Conservation (phyloP, 2,888 invertebrate species). For the Hybos culiciformis region DNA sequence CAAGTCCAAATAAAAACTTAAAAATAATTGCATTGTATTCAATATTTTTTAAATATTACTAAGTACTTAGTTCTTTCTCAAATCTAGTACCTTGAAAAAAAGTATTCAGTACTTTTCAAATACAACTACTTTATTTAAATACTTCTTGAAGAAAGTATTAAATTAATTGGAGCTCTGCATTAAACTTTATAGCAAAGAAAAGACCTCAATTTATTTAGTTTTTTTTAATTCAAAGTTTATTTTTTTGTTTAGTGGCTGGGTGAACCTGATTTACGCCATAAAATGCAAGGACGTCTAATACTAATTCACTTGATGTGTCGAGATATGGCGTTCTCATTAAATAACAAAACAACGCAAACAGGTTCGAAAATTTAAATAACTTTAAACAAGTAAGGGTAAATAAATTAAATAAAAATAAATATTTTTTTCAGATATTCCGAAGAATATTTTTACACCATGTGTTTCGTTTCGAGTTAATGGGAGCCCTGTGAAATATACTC, state of each 20-base stretch:
- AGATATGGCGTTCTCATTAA: slow-evolving; percentile 43
- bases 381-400: background rate
- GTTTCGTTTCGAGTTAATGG: slow-evolving; percentile 78
- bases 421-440: slow-evolving; percentile 24
- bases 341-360: slow-evolving; percentile 31
- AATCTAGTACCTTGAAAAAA: too few species aligned
- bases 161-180: too few species aligned
- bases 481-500: slow-evolving; percentile 51
- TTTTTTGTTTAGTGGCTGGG: slow-evolving; percentile 61
- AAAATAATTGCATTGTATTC: too few species aligned
- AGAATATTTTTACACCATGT: slow-evolving; percentile 66
- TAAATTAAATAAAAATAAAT: background rate
- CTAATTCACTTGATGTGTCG: slow-evolving; percentile 67
- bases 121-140: too few species aligned
- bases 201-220: too few species aligned
- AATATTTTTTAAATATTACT: too few species aligned
- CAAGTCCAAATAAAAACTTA: too few species aligned
- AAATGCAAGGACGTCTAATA: slow-evolving; percentile 69
- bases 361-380: background rate
- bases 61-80: too few species aligned
- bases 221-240: too few species aligned
- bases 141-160: too few species aligned
- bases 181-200: too few species aligned
- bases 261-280: slow-evolving; percentile 56
- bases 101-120: too few species aligned